Conservation (phyloP, 2,888 invertebrate species). For the Megaustenia siamemsis region DNA sequence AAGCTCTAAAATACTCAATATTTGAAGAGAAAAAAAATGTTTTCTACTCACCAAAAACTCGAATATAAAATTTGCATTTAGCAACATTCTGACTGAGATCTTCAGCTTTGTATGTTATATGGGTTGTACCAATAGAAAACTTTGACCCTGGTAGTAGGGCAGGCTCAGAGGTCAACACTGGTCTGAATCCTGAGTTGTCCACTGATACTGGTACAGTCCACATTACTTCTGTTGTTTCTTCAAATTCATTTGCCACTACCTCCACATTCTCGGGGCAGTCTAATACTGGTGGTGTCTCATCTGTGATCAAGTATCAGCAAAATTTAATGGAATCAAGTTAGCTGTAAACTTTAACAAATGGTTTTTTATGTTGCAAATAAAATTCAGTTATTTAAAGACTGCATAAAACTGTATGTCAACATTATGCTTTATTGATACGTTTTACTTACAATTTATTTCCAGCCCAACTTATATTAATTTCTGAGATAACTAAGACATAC, state of each 20-base stretch:
- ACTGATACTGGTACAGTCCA: constrained; percentile 82
- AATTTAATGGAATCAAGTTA: no score
- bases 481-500: no score
- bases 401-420: no score
- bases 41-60: constrained; percentile 79
- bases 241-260: constrained; percentile 81
- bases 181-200: constrained; percentile 84
- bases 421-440: no score
- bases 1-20: no score
- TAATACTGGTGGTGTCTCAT: constrained; percentile 83
- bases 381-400: no score
- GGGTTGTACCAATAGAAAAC: constrained; percentile 83
- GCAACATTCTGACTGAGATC: constrained; percentile 84
- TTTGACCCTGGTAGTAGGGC: constrained; percentile 82
- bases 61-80: constrained; percentile 84
- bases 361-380: no score
- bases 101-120: constrained; percentile 84
- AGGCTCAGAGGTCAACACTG: constrained; percentile 84
- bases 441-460: no score
- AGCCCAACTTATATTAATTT: no score
- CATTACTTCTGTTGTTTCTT: constrained; percentile 82
- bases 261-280: constrained; percentile 83
- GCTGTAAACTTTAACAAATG: no score
- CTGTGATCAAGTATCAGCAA: no score
- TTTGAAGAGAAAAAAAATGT: neutral